Percentiles rank a stretch among this genome's conserved stretches.
Evolutionary conservation across 1,140 invertebrate genomes (phyloP).

Genomic region (Drosophila pallidifrons): DNA sequence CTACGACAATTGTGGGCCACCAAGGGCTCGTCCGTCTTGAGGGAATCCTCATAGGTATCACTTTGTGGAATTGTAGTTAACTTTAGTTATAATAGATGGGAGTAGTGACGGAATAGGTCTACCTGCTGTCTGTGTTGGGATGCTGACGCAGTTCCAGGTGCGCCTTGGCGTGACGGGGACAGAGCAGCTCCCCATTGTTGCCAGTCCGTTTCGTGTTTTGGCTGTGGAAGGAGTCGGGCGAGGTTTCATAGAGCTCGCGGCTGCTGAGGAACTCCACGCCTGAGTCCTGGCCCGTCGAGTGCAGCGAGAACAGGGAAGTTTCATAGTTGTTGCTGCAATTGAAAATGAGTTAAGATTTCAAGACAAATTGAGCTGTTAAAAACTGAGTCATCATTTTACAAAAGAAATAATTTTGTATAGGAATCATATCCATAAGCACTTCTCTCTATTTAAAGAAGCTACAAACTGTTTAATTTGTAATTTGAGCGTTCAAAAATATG

Average conservation of each 20-base stretch:
- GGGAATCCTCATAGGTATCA: slow-evolving; percentile 89
- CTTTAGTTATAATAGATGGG: not conserved
- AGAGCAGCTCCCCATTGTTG: slow-evolving; percentile 64
- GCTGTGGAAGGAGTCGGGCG: slow-evolving; percentile 87
- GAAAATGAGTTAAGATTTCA: not conserved
- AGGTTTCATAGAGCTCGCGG: slow-evolving; percentile 87
- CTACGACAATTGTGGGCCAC: slow-evolving; percentile 84
- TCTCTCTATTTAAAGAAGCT: no score
- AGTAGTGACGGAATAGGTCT: not conserved
- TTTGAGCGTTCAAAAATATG: no score
- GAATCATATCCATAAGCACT: no score
- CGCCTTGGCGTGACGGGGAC: slow-evolving; percentile 76
- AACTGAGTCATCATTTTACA: no score
- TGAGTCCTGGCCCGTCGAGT: slow-evolving; percentile 92
- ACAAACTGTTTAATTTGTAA: no score
- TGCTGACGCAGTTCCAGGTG: slow-evolving; percentile 70
- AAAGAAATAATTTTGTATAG: no score
- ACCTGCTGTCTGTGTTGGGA: slow-evolving; percentile 73
- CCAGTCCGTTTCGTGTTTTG: slow-evolving; percentile 49
- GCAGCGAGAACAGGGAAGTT: slow-evolving; percentile 90
- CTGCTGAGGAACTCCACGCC: slow-evolving; percentile 87
- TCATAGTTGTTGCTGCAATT: slow-evolving; percentile 85
- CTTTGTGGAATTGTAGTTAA: slow-evolving; percentile 66
- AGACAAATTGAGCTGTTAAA: not conserved
- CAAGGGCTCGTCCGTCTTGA: slow-evolving; percentile 85